A percentile compares a stretch with the other conserved stretches of the same genome.
These are phyloP conservation scores for Clarias macrocephalus DNA, from an alignment of 2,113 vertebrate genomes.

Conservation along the genomic window DNA sequence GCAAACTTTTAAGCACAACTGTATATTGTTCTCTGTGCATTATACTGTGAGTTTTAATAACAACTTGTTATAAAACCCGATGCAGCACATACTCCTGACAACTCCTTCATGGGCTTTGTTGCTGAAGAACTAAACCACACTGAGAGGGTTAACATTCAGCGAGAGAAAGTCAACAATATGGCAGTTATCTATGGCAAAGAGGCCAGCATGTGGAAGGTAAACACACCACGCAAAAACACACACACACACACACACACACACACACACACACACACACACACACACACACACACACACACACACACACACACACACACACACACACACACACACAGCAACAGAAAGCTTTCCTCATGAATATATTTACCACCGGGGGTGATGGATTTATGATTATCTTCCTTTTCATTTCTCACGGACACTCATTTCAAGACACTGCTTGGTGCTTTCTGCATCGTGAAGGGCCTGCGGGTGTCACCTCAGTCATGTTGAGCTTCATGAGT, in stretches of 20 bases:
- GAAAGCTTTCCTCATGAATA: constrained; percentile 21
- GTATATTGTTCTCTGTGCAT: neutral
- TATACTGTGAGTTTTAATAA: neutral
- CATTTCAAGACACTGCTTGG: neutral
- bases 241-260: constrained; percentile 20
- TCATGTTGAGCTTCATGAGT: constrained; percentile 26
- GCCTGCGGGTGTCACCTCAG: constrained; percentile 1
- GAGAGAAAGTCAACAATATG: constrained; percentile 89
- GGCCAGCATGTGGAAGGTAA: constrained; percentile 96
- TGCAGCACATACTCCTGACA: constrained; percentile 95
- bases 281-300: constrained; percentile 27
- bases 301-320: constrained; percentile 41
- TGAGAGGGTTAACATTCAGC: constrained; percentile 79
- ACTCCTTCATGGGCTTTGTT: constrained; percentile 99
- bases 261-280: constrained; percentile 28
- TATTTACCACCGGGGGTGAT: neutral
- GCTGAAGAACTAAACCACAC: constrained; percentile 91
- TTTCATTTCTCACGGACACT: constrained; percentile 13
- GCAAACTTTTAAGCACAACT: no score
- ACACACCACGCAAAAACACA: constrained; percentile 39
- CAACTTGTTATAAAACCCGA: constrained; percentile 22
- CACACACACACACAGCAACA: constrained; percentile 5
- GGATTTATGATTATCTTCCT: constrained; percentile 20
- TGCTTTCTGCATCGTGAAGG: neutral
- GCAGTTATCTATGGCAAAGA: constrained; percentile 96